phyloP scores from a whole-genome alignment of 1,140 invertebrate species.

The Chlorops oryzae region DNA sequence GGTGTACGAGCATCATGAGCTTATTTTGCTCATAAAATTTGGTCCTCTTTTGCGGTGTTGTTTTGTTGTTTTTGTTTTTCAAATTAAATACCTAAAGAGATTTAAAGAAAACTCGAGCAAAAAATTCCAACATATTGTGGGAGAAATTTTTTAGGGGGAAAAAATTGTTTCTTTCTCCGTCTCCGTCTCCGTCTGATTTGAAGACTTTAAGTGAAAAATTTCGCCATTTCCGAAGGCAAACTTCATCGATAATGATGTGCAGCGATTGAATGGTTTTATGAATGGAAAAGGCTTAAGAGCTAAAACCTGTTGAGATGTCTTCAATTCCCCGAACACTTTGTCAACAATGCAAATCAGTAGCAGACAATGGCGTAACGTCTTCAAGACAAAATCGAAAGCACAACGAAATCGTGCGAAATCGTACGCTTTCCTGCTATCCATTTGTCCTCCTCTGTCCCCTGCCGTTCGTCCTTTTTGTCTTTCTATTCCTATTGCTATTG shows the following conservation, averaged over 20 bases:
- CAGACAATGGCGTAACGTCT: no score
- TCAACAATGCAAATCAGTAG: constrained; percentile 33
- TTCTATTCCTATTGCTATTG: no score
- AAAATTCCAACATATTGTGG: background rate
- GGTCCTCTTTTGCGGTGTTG: no score
- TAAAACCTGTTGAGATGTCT: constrained; percentile 47
- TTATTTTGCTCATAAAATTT: no score
- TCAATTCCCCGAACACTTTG: constrained; percentile 47
- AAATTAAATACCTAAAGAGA: no score
- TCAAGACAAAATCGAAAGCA: no score
- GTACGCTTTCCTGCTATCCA: background rate
- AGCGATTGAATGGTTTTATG: background rate
- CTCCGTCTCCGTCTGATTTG: constrained; percentile 22
- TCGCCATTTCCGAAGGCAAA: constrained; percentile 38
- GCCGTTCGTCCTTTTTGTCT: background rate
- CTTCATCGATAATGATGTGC: constrained; percentile 10
- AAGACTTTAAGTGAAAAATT: constrained; percentile 29
- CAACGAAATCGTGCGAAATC: background rate
- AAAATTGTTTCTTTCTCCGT: no score
- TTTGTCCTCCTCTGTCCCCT: background rate
- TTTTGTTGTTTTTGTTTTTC: no score
- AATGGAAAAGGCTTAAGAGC: constrained; percentile 41
- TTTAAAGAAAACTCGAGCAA: background rate
- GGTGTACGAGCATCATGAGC: no score
- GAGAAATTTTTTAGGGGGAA: no score